Base-by-base conservation (phyloP, 2,113 vertebrate species). In the Grantiella picta region DNA sequence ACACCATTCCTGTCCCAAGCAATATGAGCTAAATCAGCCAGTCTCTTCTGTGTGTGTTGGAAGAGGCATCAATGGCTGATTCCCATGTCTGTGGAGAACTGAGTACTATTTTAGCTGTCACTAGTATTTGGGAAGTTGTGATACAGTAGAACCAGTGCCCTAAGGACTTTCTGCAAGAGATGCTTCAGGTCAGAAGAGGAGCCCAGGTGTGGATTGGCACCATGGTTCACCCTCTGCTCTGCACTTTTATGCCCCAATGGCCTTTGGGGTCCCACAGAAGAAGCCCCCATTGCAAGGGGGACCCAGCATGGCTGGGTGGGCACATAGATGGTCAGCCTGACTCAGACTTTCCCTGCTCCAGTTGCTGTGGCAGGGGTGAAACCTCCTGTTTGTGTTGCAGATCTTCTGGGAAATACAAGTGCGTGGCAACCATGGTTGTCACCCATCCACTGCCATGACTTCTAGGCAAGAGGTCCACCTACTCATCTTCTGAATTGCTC, bases 361-460 rank as follows among this genome's bases (percentile, higher is more conserved):
- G 19, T 7, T 2, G 3, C 76, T 35, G 31, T 56, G 22, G 29
- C 23, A 86, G 45, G 65, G 49, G 22, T 22, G 22, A 42, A 36
- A 31, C 36, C 40, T 40, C 49, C 47, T 20, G 3, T 33, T 52
- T 18, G 15, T 40, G 52, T 49, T 28, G 57, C 27, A 76, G 61
- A 82, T 45, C 31, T 88, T 94, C 59, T 45, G 21, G 35, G 50
- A 75, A 83, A 59, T 23, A 18, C 0, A 3, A 59, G 27, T 15
- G 4, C 0, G 0, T 53, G 31, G 35, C 50, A 80, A 18, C 23
- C 7, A 4, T 0, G 5, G 44, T 36, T 2, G 0, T 60, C 40
- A 44, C 57, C 21, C 25, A 27, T 87, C 61, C n/a, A 2, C 10
- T 69, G 57, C 24, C 12, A 22, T 63, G 25, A 75, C 52, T 93